Percentiles rank a stretch among this genome's conserved stretches.
These are phyloP conservation scores for Amaurobius ferox DNA, from an alignment of 2,888 invertebrate genomes.

Conservation along the genomic window DNA sequence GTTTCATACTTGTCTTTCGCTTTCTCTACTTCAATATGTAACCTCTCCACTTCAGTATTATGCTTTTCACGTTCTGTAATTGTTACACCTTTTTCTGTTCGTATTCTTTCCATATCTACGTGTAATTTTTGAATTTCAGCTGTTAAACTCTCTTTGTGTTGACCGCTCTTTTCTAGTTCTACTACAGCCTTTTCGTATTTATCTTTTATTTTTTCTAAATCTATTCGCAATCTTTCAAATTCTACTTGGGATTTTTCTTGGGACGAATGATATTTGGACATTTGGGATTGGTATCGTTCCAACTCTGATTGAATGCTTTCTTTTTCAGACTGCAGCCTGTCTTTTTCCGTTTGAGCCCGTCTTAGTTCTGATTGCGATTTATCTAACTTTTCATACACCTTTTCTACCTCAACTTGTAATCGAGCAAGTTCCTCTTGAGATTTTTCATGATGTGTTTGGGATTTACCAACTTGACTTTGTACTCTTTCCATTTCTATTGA, in stretches of 20 bases:
- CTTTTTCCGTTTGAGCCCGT: conserved; percentile 85
- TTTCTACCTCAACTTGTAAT: conserved; percentile 92
- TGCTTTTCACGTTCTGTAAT: conserved; percentile 66
- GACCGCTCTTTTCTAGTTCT: conserved; percentile 66
- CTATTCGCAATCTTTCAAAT: conserved; percentile 74
- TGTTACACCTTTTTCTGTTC: conserved; percentile 60
- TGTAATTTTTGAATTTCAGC: conserved; percentile 65
- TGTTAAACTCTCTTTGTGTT: conserved; percentile 62
- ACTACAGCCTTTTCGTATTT: conserved; percentile 71
- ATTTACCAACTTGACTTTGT: conserved; percentile 90
- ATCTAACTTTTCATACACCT: conserved; percentile 93
- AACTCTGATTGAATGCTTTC: conserved; percentile 88
- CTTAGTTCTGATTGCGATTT: conserved; percentile 81
- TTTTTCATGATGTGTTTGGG: conserved; percentile 90
- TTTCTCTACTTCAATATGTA: conserved; percentile 74
- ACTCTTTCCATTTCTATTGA: conserved; percentile 87
- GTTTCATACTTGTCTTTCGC: conserved; percentile 74
- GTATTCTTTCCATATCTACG: conserved; percentile 62
- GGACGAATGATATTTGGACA: conserved; percentile 84
- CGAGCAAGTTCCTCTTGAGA: conserved; percentile 92
- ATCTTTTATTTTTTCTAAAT: conserved; percentile 72
- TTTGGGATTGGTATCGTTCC: conserved; percentile 84
- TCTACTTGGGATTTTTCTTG: conserved; percentile 77
- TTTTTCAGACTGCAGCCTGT: conserved; percentile 84
- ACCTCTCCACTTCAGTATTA: conserved; percentile 66